phyloP scores from a whole-genome alignment of 2,888 invertebrate species.

The Tachystola acroxantha region DNA sequence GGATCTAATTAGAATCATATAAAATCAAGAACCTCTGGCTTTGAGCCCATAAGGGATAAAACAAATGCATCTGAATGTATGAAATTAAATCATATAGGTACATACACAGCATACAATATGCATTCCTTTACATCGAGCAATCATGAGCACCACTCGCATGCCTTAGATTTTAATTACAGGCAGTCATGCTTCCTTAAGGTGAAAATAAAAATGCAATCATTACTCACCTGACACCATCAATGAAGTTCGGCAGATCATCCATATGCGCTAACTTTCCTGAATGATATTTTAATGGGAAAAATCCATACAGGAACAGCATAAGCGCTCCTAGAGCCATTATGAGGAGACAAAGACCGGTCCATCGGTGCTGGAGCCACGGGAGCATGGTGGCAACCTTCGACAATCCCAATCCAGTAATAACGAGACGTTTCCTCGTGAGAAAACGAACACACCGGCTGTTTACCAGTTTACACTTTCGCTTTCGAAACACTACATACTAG shows the following conservation, averaged over 20 bases:
- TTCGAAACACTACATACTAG: slow-evolving; percentile 21
- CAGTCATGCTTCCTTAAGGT: too few relatives aligned
- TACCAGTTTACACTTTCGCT: slow-evolving; percentile 25
- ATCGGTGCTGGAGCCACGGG: slow-evolving; percentile 59
- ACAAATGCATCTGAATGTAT: too few relatives aligned
- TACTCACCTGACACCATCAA: slow-evolving; percentile 72
- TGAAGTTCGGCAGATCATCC: slow-evolving; percentile 73
- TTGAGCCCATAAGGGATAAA: too few relatives aligned
- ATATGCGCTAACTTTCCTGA: slow-evolving; percentile 64
- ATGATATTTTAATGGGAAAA: slow-evolving; percentile 78
- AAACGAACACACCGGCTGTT: background rate
- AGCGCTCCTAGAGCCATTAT: slow-evolving; percentile 52
- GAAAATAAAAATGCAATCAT: too few relatives aligned
- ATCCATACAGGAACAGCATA: slow-evolving; percentile 77
- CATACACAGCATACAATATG: too few relatives aligned
- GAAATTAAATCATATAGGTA: too few relatives aligned
- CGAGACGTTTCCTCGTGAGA: background rate
- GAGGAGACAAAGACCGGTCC: slow-evolving; percentile 62
- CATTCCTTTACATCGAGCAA: too few relatives aligned
- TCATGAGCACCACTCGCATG: too few relatives aligned
- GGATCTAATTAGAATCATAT: too few relatives aligned
- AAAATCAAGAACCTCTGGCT: too few relatives aligned
- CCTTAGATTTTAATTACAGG: too few relatives aligned
- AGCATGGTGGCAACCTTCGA: slow-evolving; percentile 38
- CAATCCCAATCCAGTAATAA: background rate